Base-by-base conservation (phyloP, 2,113 vertebrate species). In the Anhinga rufa region DNA sequence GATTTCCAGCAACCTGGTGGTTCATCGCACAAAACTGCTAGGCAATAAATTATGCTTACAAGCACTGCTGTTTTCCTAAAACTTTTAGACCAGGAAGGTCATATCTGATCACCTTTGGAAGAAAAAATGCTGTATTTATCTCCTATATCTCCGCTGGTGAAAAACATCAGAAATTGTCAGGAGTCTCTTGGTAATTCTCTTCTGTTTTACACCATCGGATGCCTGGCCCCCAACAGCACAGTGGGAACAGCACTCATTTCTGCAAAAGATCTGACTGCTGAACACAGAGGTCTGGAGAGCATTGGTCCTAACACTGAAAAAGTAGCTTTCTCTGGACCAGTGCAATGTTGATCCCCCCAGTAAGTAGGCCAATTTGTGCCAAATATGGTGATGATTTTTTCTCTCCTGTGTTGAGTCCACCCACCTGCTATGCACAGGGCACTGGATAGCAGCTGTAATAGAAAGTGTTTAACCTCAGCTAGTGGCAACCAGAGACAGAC, bases 401-500 rank as follows among this genome's bases (percentile, higher is more conserved):
- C 52, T 88, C 28, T 91, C 18, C 40, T 78, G 5, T 58, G 36
- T 62, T 40, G 51, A 85, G 78, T 61, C 58, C 89, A 86, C 84
- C 64, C 80, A 86, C 36, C 22, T 9, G 22, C 64, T 36, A 34
- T 19, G 42, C 36, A 78, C 46, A 90, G 51, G 22, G 58, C 58
- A 58, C 18, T n/a, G 58, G 40, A n/a, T 9, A 81, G 48, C 14
- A 57, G 38, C 52, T 88, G 9, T 74, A 91, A 90, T 15, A 61
- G 69, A 18, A 74, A 84, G 74, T 70, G 81, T 95, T 94, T 80
- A 86, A 88, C 74, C 68, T 86, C 79, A 79, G 57, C 87, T 77
- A 83, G 79, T 49, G 51, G 52, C 80, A 88, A 65, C 31, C 52
- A 78, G 79, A 61, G 70, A 86, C 42, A 82, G 70, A 36, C 17